Conservation (phyloP, 2,888 invertebrate species). For the Arge pagana region DNA sequence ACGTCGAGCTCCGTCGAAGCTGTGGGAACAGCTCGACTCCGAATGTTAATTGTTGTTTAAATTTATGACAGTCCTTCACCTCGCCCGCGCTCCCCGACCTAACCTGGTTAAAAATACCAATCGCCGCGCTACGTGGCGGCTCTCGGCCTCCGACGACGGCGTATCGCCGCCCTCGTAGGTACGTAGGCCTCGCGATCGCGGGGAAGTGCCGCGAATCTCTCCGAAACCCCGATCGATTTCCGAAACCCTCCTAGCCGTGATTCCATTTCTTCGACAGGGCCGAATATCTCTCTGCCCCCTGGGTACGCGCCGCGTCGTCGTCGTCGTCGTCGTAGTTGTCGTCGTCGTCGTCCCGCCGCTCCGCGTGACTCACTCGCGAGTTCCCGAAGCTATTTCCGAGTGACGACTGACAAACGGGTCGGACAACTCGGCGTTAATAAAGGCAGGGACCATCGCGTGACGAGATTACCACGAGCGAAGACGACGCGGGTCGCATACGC, state of each 20-base stretch:
- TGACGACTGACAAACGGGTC: constrained; percentile 45
- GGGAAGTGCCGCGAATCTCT: too few species aligned
- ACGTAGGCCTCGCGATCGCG: too few species aligned
- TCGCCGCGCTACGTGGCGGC: neutral
- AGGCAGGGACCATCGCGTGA: constrained; percentile 35
- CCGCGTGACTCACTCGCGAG: too few species aligned
- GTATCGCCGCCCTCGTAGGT: neutral
- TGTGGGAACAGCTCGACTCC: constrained; percentile 49
- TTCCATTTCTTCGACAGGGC: too few species aligned
- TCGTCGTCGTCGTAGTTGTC: too few species aligned
- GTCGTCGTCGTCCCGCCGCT: too few species aligned
- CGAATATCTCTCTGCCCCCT: too few species aligned
- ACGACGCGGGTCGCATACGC: neutral
- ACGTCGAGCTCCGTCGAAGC: constrained; percentile 28
- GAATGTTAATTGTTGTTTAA: constrained; percentile 56
- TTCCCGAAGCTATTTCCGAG: constrained; percentile 37
- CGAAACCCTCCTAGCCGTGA: too few species aligned
- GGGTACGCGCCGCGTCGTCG: too few species aligned
- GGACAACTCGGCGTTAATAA: constrained; percentile 43
- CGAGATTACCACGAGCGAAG: constrained; percentile 43
- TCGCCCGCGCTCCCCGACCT: neutral
- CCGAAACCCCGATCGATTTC: too few species aligned
- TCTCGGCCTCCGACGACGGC: constrained; percentile 5
- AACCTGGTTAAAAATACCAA: neutral
- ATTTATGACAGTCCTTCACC: constrained; percentile 50